Evolutionary conservation across 1,140 invertebrate genomes (phyloP).

Genomic region (Lethrus apterus): DNA sequence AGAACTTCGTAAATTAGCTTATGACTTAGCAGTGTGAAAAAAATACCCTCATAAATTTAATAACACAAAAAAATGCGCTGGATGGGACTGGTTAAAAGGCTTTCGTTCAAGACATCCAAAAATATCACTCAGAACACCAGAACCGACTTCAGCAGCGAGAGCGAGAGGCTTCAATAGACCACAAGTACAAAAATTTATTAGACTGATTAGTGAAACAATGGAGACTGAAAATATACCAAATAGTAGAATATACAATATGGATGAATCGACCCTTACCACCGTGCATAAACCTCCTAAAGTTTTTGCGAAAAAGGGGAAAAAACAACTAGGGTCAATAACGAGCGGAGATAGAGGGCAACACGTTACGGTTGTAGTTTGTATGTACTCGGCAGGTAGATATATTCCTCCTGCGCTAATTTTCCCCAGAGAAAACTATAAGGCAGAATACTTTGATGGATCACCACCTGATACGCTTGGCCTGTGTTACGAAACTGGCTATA

Average conservation of each 20-base stretch:
- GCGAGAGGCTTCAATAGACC: constrained; percentile 21
- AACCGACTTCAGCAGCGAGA: constrained; percentile 18
- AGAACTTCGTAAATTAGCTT: constrained; percentile 33
- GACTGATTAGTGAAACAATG: constrained; percentile 19
- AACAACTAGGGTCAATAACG: constrained; percentile 22
- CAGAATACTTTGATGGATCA: constrained; percentile 17
- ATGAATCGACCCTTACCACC: constrained; percentile 40
- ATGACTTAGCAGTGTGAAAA: constrained; percentile 22
- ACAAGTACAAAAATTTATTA: constrained; percentile 20
- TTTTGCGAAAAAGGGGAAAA: constrained; percentile 37
- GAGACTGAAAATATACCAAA: constrained; percentile 23
- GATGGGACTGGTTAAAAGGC: constrained; percentile 18
- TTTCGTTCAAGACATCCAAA: constrained; percentile 27
- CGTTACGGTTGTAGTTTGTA: constrained; percentile 16
- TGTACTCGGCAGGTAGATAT: constrained; percentile 10
- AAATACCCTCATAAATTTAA: constrained; percentile 21
- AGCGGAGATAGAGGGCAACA: constrained; percentile 17
- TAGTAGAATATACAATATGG: constrained; percentile 34
- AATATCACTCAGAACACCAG: constrained; percentile 33
- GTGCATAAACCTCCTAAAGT: constrained; percentile 39
- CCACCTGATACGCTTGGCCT: constrained; percentile 14
- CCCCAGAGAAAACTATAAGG: constrained; percentile 17
- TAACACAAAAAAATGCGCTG: constrained; percentile 21
- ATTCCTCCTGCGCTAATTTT: constrained; percentile 23
- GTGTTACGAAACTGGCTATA: constrained; percentile 20